Conservation (phyloP, 2,113 vertebrate genomes). For the Ariopsis seemanni region DNA sequence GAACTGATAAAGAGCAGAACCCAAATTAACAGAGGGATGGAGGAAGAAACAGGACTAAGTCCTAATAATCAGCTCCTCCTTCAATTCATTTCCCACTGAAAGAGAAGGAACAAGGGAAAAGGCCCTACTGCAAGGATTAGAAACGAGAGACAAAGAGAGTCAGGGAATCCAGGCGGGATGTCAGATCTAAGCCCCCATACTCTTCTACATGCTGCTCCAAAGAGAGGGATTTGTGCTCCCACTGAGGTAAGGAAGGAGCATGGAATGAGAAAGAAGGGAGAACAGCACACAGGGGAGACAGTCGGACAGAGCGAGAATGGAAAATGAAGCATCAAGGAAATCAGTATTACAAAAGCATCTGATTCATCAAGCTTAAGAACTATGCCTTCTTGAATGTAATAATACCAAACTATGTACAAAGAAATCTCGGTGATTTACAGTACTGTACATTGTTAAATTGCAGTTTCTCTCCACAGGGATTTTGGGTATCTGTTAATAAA, state of each 20-base stretch:
- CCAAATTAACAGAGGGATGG: conserved; percentile 36
- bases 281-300: conserved; percentile 39
- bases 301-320: background rate
- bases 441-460: background rate
- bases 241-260: conserved; percentile 59
- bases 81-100: conserved; percentile 33
- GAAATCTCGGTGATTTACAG: no score
- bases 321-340: background rate
- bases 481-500: background rate
- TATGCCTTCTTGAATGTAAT: background rate
- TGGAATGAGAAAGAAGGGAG: conserved; percentile 42
- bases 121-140: conserved; percentile 38
- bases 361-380: background rate
- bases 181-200: conserved; percentile 70
- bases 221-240: conserved; percentile 75
- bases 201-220: conserved; percentile 71
- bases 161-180: conserved; percentile 66
- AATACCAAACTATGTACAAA: background rate
- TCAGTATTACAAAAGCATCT: background rate
- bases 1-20: conserved; percentile 12
- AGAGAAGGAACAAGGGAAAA: conserved; percentile 45
- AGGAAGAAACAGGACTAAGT: conserved; percentile 51
- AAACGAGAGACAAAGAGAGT: conserved; percentile 59
- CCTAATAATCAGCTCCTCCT: conserved; percentile 57
- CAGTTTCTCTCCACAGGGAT: background rate